Base-by-base conservation (phyloP, 2,113 vertebrate genomes). In the Pachypanchax playfairii region DNA sequence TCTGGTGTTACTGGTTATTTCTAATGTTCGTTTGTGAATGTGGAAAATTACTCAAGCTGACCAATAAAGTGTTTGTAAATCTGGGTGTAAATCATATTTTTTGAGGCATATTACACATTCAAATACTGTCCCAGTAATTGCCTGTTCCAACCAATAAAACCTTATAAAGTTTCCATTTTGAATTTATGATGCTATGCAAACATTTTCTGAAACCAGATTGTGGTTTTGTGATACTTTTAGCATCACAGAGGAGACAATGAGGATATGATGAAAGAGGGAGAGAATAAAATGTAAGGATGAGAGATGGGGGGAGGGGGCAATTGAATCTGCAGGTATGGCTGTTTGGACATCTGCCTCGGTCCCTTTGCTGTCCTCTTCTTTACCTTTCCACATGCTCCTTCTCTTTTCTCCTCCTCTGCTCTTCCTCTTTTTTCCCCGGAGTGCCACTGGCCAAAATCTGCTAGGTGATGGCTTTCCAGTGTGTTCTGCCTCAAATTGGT, bases 361-460 rank as follows among this genome's bases (percentile, higher is more conserved):
- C 85, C 86, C 82, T 58, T 79, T 44, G 54, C 81, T 90, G 91
- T 90, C 89, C 88, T 89, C 72, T 85, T 67, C 65, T 85, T 91
- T 91, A 91, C 87, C 90, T 89, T 82, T 84, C 84, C 87, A 89
- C 82, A 86, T 86, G 83, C 77, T 85, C 78, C 54, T 77, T 78
- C 77, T 81, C 74, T 80, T 64, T 65, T 58, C 73, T 80, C 80
- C 71, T 84, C 80, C 79, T 78, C 74, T 74, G 80, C 80, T 89
- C 86, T 90, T 89, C 86, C 89, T 88, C 73, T 68, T 51, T 85
- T 86, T 88, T 87, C 87, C 89, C 89, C 39, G 61, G 87, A 88
- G 89, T 70, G 73, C 87, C 73, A 85, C 89, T 77, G 85, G 74
- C 78, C 80, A 70, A 62, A 70, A 58, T 84, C 79, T 80, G 76